A percentile compares a stretch with the other conserved stretches of the same genome.
Conservation (phyloP, 2,797 vertebrate species). For the Myotis findleyi region DNA sequence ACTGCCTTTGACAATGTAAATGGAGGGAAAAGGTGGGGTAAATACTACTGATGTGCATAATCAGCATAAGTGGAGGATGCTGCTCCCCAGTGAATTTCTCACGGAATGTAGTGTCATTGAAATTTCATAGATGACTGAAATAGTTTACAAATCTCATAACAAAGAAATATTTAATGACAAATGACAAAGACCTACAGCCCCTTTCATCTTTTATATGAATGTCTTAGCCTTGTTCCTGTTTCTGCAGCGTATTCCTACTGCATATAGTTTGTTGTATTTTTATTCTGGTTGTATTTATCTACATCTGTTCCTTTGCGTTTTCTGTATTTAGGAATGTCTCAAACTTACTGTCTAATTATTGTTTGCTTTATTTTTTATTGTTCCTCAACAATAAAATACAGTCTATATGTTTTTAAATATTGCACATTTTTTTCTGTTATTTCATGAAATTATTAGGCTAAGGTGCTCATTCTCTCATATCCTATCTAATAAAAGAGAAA, state of each 20-base stretch:
- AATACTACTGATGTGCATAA: background rate
- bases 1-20: background rate
- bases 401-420: background rate
- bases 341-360: background rate
- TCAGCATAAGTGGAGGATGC: background rate
- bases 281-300: background rate
- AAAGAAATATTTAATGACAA: background rate
- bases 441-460: background rate
- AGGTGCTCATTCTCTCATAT: background rate
- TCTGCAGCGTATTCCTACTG: background rate
- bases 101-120: background rate
- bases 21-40: background rate
- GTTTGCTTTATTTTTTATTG: background rate
- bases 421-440: background rate
- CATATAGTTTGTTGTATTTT: background rate
- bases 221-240: background rate
- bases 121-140: background rate
- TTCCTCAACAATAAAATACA: background rate
- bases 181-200: background rate
- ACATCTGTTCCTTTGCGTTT: background rate
- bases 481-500: too few relatives aligned
- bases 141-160: background rate
- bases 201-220: background rate
- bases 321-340: background rate
- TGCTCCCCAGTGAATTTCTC: background rate